These are phyloP conservation scores for Pegea sp. DNA, from an alignment of 23 tunicate species.

Conservation along the genomic window DNA sequence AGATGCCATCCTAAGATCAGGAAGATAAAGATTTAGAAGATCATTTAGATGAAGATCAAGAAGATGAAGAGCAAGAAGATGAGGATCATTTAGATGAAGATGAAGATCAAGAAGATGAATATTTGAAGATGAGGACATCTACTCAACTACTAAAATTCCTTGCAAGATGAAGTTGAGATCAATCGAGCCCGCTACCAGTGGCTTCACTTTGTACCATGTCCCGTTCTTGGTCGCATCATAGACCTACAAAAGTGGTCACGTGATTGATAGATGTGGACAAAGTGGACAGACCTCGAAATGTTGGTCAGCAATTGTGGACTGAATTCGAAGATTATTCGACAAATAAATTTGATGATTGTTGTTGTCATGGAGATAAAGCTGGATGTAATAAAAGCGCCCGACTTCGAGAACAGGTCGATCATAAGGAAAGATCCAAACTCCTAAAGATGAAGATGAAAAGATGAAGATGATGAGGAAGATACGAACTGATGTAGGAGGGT, in stretches of 20 bases:
- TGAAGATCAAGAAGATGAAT: no score
- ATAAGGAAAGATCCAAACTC: conserved; percentile 31
- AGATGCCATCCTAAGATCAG: not conserved
- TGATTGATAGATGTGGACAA: no score
- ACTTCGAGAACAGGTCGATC: conserved; percentile 45
- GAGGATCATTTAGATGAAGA: no score
- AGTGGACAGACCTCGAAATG: conserved; percentile 16
- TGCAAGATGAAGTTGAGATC: conserved; percentile 23
- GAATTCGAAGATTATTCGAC: conserved; percentile 23
- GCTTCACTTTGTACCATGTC: conserved; percentile 38
- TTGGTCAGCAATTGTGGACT: conserved; percentile 3
- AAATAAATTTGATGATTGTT: conserved; percentile 32
- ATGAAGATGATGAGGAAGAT: not conserved
- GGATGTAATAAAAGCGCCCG: conserved; percentile 12
- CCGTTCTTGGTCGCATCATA: conserved; percentile 36
- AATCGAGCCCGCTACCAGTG: conserved; percentile 17
- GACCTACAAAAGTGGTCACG: conserved; percentile 4
- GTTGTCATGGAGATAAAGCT: conserved; percentile 18
- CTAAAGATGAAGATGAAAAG: not conserved
- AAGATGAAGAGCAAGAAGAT: no score
- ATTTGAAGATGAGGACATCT: not conserved
- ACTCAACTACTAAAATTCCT: conserved; percentile 5
- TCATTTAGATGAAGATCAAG: no score
- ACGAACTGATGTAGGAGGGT: conserved; percentile 46
- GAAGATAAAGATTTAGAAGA: not conserved